These are phyloP conservation scores for Eurois occulta DNA, from an alignment of 2,888 invertebrate genomes.

Conservation along the genomic window DNA sequence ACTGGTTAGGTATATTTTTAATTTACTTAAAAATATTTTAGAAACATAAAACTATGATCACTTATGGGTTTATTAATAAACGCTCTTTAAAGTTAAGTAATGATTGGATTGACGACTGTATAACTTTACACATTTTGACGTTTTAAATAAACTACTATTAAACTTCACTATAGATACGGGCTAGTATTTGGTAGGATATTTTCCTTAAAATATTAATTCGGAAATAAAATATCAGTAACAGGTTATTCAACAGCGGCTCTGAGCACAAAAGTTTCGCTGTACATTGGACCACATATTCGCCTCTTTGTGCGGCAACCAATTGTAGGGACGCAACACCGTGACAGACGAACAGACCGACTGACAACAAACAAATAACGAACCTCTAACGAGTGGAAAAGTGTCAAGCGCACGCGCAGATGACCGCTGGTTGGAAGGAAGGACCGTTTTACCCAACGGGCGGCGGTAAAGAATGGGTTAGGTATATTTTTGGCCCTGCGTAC, in stretches of 20 bases:
- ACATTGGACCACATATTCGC: conserved; percentile 42
- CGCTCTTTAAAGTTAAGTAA: not conserved
- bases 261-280: not conserved
- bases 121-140: not conserved
- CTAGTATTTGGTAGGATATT: not conserved
- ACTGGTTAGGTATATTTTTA: not conserved
- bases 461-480: conserved; percentile 1
- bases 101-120: not conserved
- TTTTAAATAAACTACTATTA: not conserved
- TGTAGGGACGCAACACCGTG: conserved; percentile 73
- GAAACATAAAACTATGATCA: not conserved
- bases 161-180: not conserved
- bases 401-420: conserved; percentile 73
- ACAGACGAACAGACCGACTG: conserved; percentile 79
- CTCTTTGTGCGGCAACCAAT: conserved; percentile 81
- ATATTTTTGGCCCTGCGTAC: not conserved
- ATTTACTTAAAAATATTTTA: not conserved
- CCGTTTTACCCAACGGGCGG: conserved; percentile 29
- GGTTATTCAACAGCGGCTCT: not conserved
- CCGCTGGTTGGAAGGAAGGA: conserved; percentile 31
- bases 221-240: not conserved
- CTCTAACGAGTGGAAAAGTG: conserved; percentile 88
- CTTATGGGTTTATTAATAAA: not conserved
- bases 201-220: not conserved
- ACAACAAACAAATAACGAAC: conserved; percentile 88